Evolutionary conservation across 2,797 vertebrate genomes (phyloP).

Genomic region (Psittacula derbiana): DNA sequence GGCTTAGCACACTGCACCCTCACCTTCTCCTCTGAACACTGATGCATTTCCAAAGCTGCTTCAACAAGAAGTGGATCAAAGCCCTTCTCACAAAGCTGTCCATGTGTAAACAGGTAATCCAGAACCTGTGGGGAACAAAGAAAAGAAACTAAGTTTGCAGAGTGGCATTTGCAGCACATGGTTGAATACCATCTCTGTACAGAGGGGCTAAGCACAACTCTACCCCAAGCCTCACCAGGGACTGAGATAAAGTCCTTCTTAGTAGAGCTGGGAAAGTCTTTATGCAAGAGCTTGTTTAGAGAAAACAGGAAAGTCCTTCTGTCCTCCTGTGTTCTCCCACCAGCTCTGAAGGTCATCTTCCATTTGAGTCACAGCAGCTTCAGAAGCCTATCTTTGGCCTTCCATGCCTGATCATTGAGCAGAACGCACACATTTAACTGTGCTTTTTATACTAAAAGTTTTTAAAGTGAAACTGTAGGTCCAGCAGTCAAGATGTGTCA

Average conservation of each 20-base stretch:
- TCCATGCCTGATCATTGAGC: accelerated
- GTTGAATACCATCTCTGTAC: background rate
- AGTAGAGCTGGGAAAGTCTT: accelerated
- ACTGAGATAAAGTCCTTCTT: background rate
- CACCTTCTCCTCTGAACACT: constrained; percentile 96
- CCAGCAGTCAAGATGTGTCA: background rate
- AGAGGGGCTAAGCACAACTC: accelerated
- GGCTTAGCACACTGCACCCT: background rate
- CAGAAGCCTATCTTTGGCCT: background rate
- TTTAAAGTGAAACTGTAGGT: background rate
- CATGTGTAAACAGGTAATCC: constrained; percentile 92
- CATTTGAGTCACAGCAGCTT: background rate
- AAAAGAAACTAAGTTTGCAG: background rate
- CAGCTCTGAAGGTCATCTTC: background rate
- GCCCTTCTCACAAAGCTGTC: constrained; percentile 93
- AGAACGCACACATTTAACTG: background rate
- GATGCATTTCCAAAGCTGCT: constrained; percentile 95
- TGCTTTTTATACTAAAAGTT: background rate
- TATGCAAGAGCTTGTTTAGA: background rate
- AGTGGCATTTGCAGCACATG: accelerated
- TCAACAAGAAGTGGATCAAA: constrained; percentile 93
- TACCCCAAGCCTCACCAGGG: background rate
- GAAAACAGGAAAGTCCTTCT: background rate
- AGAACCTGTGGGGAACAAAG: constrained; percentile 82
- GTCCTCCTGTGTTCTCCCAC: background rate